A percentile compares a stretch with the other conserved stretches of the same genome.
Evolutionary conservation across 2,113 vertebrate species (phyloP).

Genomic region (Butorides virescens): DNA sequence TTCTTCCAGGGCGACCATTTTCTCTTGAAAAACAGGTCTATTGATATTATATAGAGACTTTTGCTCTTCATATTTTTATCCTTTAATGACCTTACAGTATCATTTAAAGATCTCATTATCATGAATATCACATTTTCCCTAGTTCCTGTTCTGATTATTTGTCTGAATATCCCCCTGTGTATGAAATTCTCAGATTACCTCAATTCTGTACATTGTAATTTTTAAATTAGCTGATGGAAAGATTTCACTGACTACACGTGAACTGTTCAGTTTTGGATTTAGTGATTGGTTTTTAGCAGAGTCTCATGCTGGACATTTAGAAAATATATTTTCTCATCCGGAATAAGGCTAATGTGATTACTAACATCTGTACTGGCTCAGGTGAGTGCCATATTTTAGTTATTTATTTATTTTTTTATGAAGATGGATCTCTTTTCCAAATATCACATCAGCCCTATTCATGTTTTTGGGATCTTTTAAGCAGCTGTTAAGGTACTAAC

Average conservation of each 20-base stretch:
- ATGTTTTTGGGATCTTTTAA: constrained; percentile 15
- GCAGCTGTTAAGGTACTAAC: constrained; percentile 15
- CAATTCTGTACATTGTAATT: neutral
- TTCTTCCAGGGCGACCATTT: neutral
- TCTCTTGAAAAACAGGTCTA: neutral
- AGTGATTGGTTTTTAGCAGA: neutral
- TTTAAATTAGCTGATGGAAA: constrained; percentile 31
- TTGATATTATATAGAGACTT: neutral
- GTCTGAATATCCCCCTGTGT: neutral
- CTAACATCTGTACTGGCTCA: constrained; percentile 41
- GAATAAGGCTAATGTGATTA: constrained; percentile 25
- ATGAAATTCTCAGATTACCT: constrained; percentile 21
- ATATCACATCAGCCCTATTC: neutral
- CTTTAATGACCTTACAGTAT: neutral
- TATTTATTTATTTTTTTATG: neutral
- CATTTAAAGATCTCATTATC: constrained; percentile 13
- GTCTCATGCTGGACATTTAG: neutral
- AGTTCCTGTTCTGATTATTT: constrained; percentile 5
- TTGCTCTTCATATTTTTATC: neutral
- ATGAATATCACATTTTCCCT: constrained; percentile 4
- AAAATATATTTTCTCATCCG: constrained; percentile 19
- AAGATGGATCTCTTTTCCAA: constrained; percentile 6
- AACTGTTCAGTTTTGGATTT: neutral
- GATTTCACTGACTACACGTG: neutral
- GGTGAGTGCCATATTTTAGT: neutral